Evolutionary conservation across 2,797 vertebrate genomes (phyloP).

Genomic region (Urosaurus nigricauda): DNA sequence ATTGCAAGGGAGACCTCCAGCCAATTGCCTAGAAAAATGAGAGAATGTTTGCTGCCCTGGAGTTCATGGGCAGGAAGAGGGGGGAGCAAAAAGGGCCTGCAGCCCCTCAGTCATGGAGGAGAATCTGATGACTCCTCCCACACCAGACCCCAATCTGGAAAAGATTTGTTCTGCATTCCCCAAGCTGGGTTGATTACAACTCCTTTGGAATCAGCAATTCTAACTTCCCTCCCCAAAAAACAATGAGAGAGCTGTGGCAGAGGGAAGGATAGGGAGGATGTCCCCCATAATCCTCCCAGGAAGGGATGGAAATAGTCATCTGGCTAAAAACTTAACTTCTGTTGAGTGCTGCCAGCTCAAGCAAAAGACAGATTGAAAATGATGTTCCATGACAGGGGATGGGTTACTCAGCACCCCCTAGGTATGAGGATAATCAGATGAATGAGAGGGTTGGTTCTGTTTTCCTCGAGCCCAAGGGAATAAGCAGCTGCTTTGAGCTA

Average conservation of each 20-base stretch:
- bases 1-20: slow-evolving; percentile 37
- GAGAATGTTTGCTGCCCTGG: fast-evolving
- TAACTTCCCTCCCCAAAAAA: neutral
- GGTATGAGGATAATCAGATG: neutral
- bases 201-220: slow-evolving; percentile 45
- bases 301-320: slow-evolving; percentile 3
- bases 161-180: slow-evolving; percentile 82
- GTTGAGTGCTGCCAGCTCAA: neutral
- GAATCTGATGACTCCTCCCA: slow-evolving; percentile 47
- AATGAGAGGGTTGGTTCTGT: neutral
- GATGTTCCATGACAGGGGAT: slow-evolving; percentile 3
- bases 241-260: neutral
- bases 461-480: slow-evolving; percentile 8
- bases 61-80: slow-evolving; percentile 28
- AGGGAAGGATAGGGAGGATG: neutral
- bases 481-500: slow-evolving; percentile 11
- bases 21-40: slow-evolving; percentile 27
- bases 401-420: neutral
- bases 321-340: neutral
- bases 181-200: slow-evolving; percentile 47
- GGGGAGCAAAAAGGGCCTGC: neutral
- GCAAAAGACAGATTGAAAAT: neutral
- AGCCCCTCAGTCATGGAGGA: fast-evolving
- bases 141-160: slow-evolving; percentile 73
- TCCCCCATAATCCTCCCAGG: neutral